Evolutionary conservation across 2,888 invertebrate genomes (phyloP), one percentile per base, ranked within the genome.

Genomic region (Gortyna flavago): DNA sequence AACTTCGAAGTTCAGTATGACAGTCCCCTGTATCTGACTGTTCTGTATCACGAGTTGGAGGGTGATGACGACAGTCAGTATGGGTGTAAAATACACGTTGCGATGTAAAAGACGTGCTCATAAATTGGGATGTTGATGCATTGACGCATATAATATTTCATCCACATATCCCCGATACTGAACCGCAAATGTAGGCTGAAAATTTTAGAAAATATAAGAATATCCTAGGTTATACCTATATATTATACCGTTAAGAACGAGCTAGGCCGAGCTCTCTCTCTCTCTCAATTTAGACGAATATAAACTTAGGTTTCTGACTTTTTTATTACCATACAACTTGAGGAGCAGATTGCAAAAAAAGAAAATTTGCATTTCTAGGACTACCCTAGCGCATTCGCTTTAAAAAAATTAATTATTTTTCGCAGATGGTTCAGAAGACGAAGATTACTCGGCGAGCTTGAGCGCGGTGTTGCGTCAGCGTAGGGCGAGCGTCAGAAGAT

Each of bases 361-460:
- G 18, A 18, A 32, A 9, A 6, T 4, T 18, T 35, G 18, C 11
- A 18, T 32, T 25, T 16, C 6, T 0, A 25, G 16, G 5, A 5
- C 21, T 32, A 32, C 1, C 13, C 6, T 16, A 41, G 13, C 13
- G 13, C 13, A 38, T 54, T 44, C 6, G 11, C 13, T 44, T 44
- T 32, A 44, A 32, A 7, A 38, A 57, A n/a, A 32, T 59, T 0
- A 29, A 13, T 59, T 44, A 3, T n/a, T 67, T 76, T 82, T 61
- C 75, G 16, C 83, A 95, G 97, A 97, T 69, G 97, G 96, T 18
- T 97, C 97, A 1, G 98, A 98, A 85, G 98, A 98, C 83, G 98
- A 98, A 89, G 99, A 99, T 92, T 99, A 99, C 93, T 98, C 98
- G 0, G 98, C 98, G 16, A 99, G 99, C 89, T 98, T 98, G 77